phyloP scores from a whole-genome alignment of 2,113 vertebrate species.

The Hyperoodon ampullatus region DNA sequence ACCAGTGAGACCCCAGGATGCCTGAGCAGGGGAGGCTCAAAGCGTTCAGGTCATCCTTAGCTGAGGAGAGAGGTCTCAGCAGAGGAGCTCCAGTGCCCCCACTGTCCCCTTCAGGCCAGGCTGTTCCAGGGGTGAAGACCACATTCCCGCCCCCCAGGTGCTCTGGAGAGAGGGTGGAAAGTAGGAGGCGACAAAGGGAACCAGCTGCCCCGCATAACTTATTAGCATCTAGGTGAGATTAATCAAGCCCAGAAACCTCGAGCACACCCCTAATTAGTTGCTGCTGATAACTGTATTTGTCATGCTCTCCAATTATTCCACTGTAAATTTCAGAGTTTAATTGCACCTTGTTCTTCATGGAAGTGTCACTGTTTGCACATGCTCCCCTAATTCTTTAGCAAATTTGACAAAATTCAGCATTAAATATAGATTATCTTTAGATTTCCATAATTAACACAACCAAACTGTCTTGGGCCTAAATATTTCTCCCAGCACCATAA shows the following conservation, averaged over 20 bases:
- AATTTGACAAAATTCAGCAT: constrained; percentile 88
- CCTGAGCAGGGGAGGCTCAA: neutral
- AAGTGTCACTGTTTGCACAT: constrained; percentile 85
- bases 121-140: neutral
- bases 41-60: neutral
- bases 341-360: constrained; percentile 89
- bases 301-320: constrained; percentile 89
- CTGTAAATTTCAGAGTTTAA: constrained; percentile 88
- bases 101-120: neutral
- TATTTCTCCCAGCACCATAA: constrained; percentile 81
- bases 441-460: constrained; percentile 89
- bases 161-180: neutral
- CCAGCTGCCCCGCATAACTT: constrained; percentile 76
- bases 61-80: neutral
- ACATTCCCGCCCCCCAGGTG: neutral
- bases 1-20: neutral
- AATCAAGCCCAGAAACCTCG: constrained; percentile 86
- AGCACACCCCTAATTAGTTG: constrained; percentile 88
- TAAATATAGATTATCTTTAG: constrained; percentile 90
- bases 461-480: constrained; percentile 83
- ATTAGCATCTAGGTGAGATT: constrained; percentile 87
- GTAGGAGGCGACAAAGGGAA: constrained; percentile 7
- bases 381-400: constrained; percentile 83
- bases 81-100: neutral
- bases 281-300: constrained; percentile 90